phyloP scores from a whole-genome alignment of 2,888 invertebrate species.

The Fabriciana adippe region DNA sequence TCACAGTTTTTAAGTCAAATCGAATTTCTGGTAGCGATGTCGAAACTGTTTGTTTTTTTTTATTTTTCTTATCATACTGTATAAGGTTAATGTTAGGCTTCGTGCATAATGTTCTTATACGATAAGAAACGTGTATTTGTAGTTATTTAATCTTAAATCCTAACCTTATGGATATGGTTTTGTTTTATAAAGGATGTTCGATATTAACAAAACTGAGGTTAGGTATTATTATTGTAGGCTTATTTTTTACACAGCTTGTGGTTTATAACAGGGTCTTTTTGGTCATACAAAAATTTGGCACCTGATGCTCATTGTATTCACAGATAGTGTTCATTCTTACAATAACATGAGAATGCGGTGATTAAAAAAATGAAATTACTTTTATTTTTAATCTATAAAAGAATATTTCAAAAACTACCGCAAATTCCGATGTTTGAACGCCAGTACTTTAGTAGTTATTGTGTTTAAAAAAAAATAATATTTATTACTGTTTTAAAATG shows the following conservation, averaged over 20 bases:
- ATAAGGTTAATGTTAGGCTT: conserved; percentile 35
- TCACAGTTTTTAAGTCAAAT: conserved; percentile 19
- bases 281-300: conserved; percentile 62
- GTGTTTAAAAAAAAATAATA: conserved; percentile 53
- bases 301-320: conserved; percentile 55
- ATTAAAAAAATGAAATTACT: conserved; percentile 56
- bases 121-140: conserved; percentile 31
- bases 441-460: conserved; percentile 62
- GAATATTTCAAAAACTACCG: conserved; percentile 58
- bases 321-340: conserved; percentile 53
- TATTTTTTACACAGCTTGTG: conserved; percentile 36
- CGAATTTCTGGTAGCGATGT: conserved; percentile 21
- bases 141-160: conserved; percentile 27
- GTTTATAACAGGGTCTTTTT: conserved; percentile 70
- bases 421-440: conserved; percentile 49
- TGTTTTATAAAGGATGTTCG: conserved; percentile 26
- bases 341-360: conserved; percentile 51
- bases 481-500: conserved; percentile 54
- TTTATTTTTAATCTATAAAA: conserved; percentile 65
- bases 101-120: conserved; percentile 31
- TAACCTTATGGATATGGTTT: conserved; percentile 33
- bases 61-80: conserved; percentile 25
- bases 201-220: conserved; percentile 36
- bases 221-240: conserved; percentile 36
- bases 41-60: conserved; percentile 25